Evolutionary conservation across 2,113 vertebrate species (phyloP), one percentile per base, ranked within the genome.

Genomic region (Euleptes europaea): DNA sequence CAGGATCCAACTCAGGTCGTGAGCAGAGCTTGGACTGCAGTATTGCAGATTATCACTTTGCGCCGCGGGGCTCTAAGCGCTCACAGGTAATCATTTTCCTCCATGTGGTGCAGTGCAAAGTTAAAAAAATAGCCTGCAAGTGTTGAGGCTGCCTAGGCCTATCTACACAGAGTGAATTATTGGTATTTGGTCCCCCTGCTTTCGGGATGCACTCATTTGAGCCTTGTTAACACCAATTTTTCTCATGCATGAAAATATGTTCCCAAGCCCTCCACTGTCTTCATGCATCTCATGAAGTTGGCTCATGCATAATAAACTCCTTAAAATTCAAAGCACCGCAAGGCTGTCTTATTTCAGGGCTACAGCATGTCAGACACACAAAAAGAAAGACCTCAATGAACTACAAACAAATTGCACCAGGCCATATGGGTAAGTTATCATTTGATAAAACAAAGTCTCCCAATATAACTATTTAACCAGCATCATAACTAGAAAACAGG

Each of bases 351-450:
- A 33, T 35, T 69, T 80, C 66, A 84, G 60, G 14, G 57, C 80
- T 77, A 1, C 23, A 85, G 86, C 66, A 85, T 21, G 49, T 54
- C 42, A 89, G 84, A 82, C 0, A 84, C 54, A 65, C 66, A 31
- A 54, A 2, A 57, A 13, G 23, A 78, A n/a, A 63, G 26, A 28
- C 76, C 28, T 44, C 60, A 40, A 9, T 65, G 88, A 51, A 78
- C 73, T 54, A 35, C 33, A 17, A 87, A 78, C 78, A 65, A 66
- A 35, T 73, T 86, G 69, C 17, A 69, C 40, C 35, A 47, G 19
- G 15, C 31, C 19, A 1, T 47, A 19, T 10, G 60, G 60, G 60
- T 63, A 26, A 63, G 21, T 9, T 26, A 28, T 28, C 23, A 14
- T 63, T 7, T 8, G 60, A 63, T 28, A 63, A 7, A 63, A 5